Evolutionary conservation across 2,797 vertebrate genomes (phyloP), one percentile per base, ranked within the genome.

Genomic region (Gymnoscopelus braueri): DNA sequence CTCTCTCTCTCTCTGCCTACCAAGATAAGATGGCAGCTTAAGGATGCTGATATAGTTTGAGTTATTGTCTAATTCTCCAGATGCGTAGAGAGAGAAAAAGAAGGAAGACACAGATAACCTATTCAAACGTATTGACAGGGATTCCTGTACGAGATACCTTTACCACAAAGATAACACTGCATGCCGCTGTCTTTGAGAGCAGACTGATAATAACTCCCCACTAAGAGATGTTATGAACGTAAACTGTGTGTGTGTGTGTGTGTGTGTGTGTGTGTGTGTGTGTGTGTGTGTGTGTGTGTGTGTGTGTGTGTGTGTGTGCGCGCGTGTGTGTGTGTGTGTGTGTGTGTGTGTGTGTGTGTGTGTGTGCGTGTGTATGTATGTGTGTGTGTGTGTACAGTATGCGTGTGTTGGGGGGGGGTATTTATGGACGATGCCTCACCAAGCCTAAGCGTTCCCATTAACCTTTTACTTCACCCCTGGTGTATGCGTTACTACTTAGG

Each of bases 151-250:
- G 66, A 79, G 72, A 80, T 71, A 84, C 65, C 71, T 84, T 84
- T 44, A 44, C 9, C 39, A 8, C 39, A 44, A 12, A 54, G 29
- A 44, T 29, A 54, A 67, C 75, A 53, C 47, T 78, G 82, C 88
- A 86, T n/a, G n/a, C n/a, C n/a, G 84, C 86, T 88, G 89, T 86
- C 82, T 77, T 67, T 50, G 12, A 53, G 24, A 81, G 69, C 81
- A 77, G 62, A 78, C 32, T 57, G 61, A 86, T 79, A 11, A 86
- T 79, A 11, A 73, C 78, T 81, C 77, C 75, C 83, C 69, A 53
- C 60, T 74, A 82, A 77, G 71, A 65, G 56, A 81, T 63, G 24
- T 60, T 14, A n/a, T 63, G 68, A 52, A 67, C 71, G 77, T 76
- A 67, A 87, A 70, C 65, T 59, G 8, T 73, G 65, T 70, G 61